Evolutionary conservation across 2,888 invertebrate genomes (phyloP).

Genomic region (Cephus pulcher): DNA sequence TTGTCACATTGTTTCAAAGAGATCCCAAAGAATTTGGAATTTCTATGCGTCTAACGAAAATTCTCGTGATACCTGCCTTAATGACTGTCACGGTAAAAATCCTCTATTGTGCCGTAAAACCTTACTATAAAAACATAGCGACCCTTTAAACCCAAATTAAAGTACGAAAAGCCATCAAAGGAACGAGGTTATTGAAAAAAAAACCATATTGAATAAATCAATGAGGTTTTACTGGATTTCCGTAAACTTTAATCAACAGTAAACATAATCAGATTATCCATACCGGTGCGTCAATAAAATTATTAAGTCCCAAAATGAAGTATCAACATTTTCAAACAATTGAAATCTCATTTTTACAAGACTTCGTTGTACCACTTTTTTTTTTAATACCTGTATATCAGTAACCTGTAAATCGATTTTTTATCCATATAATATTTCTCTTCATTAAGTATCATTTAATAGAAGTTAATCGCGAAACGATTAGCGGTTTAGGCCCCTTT

Average conservation of each 20-base stretch:
- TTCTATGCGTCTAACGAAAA: not conserved
- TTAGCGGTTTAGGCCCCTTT: constrained; percentile 62
- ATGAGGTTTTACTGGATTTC: not conserved
- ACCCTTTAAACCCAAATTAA: not conserved
- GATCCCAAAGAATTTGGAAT: not conserved
- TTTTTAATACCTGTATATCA: too few relatives aligned
- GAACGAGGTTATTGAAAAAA: not conserved
- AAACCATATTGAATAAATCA: not conserved
- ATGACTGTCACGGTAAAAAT: not conserved
- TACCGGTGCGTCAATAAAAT: not conserved
- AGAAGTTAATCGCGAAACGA: constrained; percentile 63
- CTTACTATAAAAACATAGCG: not conserved
- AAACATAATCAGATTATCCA: not conserved
- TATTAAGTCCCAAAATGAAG: not conserved
- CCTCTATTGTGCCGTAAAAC: not conserved
- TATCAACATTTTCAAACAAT: not conserved
- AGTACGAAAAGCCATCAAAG: not conserved
- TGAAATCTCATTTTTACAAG: not conserved
- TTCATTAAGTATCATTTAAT: constrained; percentile 63
- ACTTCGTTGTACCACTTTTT: not conserved
- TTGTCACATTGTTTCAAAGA: not conserved
- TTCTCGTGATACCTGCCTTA: not conserved
- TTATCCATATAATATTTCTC: not conserved
- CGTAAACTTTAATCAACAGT: not conserved
- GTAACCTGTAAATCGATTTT: not conserved